Conservation (phyloP, 1,140 invertebrate genomes). For the Drosophila orosa region DNA sequence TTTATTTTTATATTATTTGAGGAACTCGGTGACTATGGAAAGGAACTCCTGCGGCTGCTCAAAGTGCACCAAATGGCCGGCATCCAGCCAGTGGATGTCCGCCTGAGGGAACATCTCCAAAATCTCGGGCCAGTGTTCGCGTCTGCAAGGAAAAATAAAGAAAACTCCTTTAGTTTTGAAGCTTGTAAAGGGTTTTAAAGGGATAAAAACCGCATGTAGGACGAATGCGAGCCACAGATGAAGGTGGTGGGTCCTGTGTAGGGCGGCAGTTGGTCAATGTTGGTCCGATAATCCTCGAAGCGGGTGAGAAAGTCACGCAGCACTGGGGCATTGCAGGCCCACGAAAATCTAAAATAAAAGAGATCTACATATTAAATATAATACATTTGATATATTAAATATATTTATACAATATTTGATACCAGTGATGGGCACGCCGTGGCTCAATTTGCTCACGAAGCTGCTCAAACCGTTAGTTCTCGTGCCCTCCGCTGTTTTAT, state of each 20-base stretch:
- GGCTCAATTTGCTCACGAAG: too few relatives aligned
- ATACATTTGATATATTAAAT: too few relatives aligned
- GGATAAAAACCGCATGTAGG: conserved; percentile 89
- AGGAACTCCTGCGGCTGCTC: conserved; percentile 94
- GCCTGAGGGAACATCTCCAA: conserved; percentile 91
- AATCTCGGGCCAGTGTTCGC: conserved; percentile 89
- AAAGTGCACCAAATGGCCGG: conserved; percentile 96
- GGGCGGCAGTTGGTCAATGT: conserved; percentile 82
- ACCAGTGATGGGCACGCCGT: too few relatives aligned
- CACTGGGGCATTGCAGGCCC: conserved; percentile 86
- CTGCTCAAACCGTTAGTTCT: too few relatives aligned
- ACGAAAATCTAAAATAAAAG: conserved; percentile 58
- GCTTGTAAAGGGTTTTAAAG: not conserved
- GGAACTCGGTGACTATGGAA: conserved; percentile 85
- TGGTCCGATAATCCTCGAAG: conserved; percentile 87
- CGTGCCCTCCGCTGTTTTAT: too few relatives aligned
- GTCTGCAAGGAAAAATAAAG: conserved; percentile 83
- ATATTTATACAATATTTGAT: too few relatives aligned
- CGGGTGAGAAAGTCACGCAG: conserved; percentile 88
- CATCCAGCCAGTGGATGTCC: conserved; percentile 89
- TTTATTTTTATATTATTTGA: conserved; percentile 59
- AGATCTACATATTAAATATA: too few relatives aligned
- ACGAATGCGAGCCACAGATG: conserved; percentile 91
- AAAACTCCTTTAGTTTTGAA: not conserved
- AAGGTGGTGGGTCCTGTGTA: conserved; percentile 91